Evolutionary conservation across 2,888 invertebrate species (phyloP), one percentile per base, ranked within the genome.

Genomic region (Lycophotia porphyrea): DNA sequence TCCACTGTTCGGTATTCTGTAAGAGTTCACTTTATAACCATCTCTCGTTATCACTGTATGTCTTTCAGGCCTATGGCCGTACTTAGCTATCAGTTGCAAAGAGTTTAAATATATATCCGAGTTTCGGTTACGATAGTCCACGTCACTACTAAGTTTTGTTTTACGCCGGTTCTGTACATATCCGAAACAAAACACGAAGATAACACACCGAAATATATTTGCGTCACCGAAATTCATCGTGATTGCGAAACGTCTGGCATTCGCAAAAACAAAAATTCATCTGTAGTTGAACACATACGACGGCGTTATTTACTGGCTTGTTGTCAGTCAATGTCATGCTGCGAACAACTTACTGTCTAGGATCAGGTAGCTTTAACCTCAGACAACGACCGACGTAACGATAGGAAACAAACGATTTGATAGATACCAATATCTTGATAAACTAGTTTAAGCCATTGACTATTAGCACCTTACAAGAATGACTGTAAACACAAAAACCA

Each of bases 21-120:
- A 93, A 64, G 91, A 69, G 55, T 89, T 94, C 82, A 95, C 86
- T 75, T 91, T 81, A 81, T 95, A 95, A 74, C 95, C 94, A 84
- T 96, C 95, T 80, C 92, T 90, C 3, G 95, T 95, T 55, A 90
- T 81, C 79, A 95, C 93, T 72, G 83, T 85, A 85, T 95, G 92
- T 58, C 83, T 90, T 87, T 95, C 92, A 21, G 92, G 85, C 13
- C 78, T 73, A 72, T 93, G 92, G 60, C 93, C 92, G 76, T 93
- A 93, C 81, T 93, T 95, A 55, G 87, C 81, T 70, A 95, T 91
- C n/a, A 96, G 85, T 73, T 95, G 93, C 47, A 90, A 71, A 9
- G 95, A 93, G 84, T 95, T 90, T 70, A 94, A 90, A 85, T 92
- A 92, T 36, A 92, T 91, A 55, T 93, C 93, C 0, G 93, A 92